Evolutionary conservation across 2,113 vertebrate species (phyloP).

Genomic region (Pteropus alecto): DNA sequence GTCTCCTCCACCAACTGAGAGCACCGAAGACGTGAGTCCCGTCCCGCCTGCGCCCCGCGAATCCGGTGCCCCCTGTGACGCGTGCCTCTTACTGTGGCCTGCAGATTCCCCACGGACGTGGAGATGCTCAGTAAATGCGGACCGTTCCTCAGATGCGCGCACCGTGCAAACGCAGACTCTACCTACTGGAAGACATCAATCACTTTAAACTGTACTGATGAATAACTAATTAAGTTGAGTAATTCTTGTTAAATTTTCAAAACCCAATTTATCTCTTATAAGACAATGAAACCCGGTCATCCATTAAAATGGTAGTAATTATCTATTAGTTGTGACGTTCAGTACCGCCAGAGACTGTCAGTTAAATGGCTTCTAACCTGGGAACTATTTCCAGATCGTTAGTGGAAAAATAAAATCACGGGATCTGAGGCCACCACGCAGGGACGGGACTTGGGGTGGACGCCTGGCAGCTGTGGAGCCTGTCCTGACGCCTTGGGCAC

Average conservation of each 20-base stretch:
- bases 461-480: too few species aligned
- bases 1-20: neutral
- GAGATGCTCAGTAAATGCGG: neutral
- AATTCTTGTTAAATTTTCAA: slow-evolving; percentile 45
- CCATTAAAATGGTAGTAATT: neutral
- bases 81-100: too few species aligned
- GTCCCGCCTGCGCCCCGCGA: accelerated
- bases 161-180: neutral
- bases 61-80: accelerated
- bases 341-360: neutral
- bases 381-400: neutral
- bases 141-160: too few species aligned
- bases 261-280: slow-evolving; percentile 21
- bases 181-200: neutral
- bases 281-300: neutral
- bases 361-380: neutral
- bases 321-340: neutral
- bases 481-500: too few species aligned
- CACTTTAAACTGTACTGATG: neutral
- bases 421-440: too few species aligned
- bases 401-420: neutral
- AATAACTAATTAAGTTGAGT: neutral
- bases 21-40: neutral
- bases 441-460: too few species aligned
- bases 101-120: too few species aligned